Evolutionary conservation across 2,888 invertebrate species (phyloP).

Genomic region (Copidosoma aretas): DNA sequence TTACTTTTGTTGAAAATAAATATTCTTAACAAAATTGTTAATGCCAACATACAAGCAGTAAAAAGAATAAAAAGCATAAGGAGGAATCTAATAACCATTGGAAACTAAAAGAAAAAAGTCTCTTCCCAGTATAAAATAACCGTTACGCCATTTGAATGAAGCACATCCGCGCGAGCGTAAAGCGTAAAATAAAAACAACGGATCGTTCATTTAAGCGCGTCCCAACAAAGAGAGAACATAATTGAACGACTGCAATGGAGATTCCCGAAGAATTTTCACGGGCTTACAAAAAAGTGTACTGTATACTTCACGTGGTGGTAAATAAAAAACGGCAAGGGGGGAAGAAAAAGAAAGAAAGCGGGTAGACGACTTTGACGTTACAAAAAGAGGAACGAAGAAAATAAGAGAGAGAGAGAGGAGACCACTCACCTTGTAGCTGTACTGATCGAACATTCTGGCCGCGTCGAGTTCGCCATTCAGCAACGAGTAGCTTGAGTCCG

Average conservation of each 20-base stretch:
- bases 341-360: not conserved
- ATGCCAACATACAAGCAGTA: no score
- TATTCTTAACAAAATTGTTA: no score
- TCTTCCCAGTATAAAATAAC: not conserved
- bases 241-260: not conserved
- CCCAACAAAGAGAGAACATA: no score
- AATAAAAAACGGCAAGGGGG: constrained; percentile 9
- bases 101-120: no score
- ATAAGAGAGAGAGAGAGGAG: not conserved
- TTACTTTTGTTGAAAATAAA: no score
- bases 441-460: constrained; percentile 73
- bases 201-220: not conserved
- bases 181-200: not conserved
- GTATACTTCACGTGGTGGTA: constrained; percentile 9
- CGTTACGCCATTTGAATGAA: not conserved
- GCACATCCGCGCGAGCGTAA: not conserved
- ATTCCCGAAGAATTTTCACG: constrained; percentile 10
- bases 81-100: no score
- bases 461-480: constrained; percentile 68
- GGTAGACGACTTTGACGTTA: not conserved
- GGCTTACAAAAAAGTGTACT: constrained; percentile 7
- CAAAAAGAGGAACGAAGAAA: not conserved
- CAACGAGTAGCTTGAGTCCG: constrained; percentile 72
- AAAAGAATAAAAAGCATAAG: no score
- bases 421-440: constrained; percentile 69